A percentile compares a stretch with the other conserved stretches of the same genome.
Conservation (phyloP, 2,888 invertebrate genomes). For the Deilephila elpenor region DNA sequence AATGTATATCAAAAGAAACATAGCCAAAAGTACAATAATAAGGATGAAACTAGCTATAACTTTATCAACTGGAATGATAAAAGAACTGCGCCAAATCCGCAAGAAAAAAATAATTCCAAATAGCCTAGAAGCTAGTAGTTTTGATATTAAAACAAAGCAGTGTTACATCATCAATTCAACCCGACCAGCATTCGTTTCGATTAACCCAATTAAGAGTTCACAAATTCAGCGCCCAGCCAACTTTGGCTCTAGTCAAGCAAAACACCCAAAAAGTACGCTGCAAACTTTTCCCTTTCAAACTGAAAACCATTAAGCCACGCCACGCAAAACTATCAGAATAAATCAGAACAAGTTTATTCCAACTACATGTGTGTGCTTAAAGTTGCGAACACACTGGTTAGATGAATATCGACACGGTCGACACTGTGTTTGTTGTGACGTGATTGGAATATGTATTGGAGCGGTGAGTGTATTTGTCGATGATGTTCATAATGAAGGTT, state of each 20-base stretch:
- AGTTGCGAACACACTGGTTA: constrained; percentile 26
- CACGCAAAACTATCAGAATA: constrained; percentile 49
- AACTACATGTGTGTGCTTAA: constrained; percentile 26
- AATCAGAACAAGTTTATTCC: constrained; percentile 47
- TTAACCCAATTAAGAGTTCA: constrained; percentile 24
- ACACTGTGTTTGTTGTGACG: constrained; percentile 1
- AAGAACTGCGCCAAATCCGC: no score
- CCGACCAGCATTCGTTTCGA: constrained; percentile 4
- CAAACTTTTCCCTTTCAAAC: constrained; percentile 38
- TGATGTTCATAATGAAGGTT: background rate
- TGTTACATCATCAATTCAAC: constrained; percentile 1
- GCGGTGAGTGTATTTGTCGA: background rate
- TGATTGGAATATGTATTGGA: background rate
- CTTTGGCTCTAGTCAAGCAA: constrained; percentile 19
- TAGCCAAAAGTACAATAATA: no score
- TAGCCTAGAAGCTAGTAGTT: no score
- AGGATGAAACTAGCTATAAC: no score
- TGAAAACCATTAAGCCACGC: constrained; percentile 41
- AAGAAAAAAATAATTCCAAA: no score
- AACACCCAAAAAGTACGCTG: constrained; percentile 32
- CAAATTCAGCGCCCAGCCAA: constrained; percentile 24
- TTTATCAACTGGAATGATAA: no score
- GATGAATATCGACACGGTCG: background rate
- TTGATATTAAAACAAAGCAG: background rate
- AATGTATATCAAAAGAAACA: no score